Base-by-base conservation (phyloP, 2,113 vertebrate genomes). In the Grallaria varia region DNA sequence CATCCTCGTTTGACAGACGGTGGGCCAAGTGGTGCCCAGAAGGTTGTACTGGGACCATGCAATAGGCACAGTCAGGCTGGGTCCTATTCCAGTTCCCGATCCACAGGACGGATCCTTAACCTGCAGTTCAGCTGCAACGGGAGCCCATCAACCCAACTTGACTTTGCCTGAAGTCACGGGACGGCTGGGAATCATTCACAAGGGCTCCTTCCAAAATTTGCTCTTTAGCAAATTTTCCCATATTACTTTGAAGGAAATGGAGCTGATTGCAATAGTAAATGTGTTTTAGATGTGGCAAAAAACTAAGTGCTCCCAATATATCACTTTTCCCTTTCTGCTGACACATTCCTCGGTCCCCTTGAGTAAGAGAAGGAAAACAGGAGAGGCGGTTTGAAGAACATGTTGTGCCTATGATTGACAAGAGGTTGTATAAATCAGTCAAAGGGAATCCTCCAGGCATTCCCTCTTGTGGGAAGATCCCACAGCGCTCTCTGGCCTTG, bases 401-500 rank as follows among this genome's bases (percentile, higher is more conserved):
- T 90, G 93, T 94, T 97, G 95, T 97, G 90, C 82, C 92, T 84
- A 31, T 97, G 96, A 96, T 95, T 98, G 97, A 97, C 97, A 97
- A 94, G 96, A 63, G 85, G 74, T 78, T 95, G 92, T 92, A 93
- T 94, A 97, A 97, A 97, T 96, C 95, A 96, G 91, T 96, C 96
- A 98, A 96, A 97, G 94, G 90, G 94, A 97, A 98, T 97, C 97
- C 96, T 97, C 97, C 96, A 96, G 97, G 93, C 96, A 79, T 97
- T 97, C 95, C 95, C 96, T 93, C 90, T 76, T 97, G 96, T 96
- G 95, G 90, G 96, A 98, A 97, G 97, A 97, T 94, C 95, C 93
- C 95, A 95, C 96, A 82, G 81, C 28, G 74, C 90, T 95, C 84
- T 33, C 23, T 96, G 84, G 92, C 87, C 90, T 80, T 87, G 96